These are phyloP conservation scores for Yponomeuta malinellus DNA, from an alignment of 2,888 invertebrate species.

Conservation along the genomic window DNA sequence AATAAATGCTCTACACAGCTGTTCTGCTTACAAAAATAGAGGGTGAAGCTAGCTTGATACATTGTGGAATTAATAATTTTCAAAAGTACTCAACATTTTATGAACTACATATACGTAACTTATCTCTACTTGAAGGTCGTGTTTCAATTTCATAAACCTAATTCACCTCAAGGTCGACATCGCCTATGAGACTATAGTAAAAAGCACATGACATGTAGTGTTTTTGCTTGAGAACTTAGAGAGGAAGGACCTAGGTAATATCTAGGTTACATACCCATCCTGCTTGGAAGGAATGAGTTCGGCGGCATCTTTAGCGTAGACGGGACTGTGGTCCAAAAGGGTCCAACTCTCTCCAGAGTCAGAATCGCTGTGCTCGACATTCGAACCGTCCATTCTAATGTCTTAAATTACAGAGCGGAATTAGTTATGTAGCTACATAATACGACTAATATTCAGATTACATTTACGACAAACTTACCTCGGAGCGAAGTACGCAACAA, in stretches of 20 bases:
- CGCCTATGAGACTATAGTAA: background rate
- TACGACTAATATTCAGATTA: conserved; percentile 12
- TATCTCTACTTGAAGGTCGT: background rate
- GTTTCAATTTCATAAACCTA: background rate
- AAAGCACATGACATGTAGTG: no score
- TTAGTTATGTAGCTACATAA: background rate
- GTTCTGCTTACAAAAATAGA: no score
- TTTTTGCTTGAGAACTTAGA: no score
- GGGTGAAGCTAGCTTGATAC: no score
- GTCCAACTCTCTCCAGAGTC: conserved; percentile 73
- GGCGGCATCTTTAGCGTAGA: conserved; percentile 41
- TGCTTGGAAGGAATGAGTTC: conserved; percentile 30
- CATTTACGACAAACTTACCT: conserved; percentile 26
- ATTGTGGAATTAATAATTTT: no score
- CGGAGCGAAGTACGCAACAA: conserved; percentile 30
- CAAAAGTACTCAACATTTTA: no score
- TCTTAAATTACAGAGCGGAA: conserved; percentile 23
- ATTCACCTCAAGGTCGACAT: background rate
- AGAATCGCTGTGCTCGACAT: conserved; percentile 64
- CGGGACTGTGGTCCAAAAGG: conserved; percentile 48
- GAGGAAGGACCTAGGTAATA: background rate
- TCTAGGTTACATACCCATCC: conserved; percentile 34
- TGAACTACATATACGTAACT: no score
- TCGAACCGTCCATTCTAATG: conserved; percentile 53
- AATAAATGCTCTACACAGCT: no score